Evolutionary conservation across 2,888 invertebrate genomes (phyloP).

Genomic region (Agriopis leucophaearia): DNA sequence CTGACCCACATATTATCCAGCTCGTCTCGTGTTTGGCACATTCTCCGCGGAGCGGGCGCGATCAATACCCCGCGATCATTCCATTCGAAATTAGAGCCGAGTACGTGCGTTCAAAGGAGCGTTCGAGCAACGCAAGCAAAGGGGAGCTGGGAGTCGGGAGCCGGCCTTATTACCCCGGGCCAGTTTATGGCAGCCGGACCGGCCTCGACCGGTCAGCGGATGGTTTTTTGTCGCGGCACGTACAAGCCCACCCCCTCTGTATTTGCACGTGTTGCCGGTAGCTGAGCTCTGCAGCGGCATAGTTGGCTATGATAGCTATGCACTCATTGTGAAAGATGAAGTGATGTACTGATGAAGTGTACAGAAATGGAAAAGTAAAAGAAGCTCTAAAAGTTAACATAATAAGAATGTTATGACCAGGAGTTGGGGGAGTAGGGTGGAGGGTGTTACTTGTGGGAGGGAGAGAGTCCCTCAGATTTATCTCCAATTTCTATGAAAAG

Average conservation of each 20-base stretch:
- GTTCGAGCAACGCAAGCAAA: constrained; percentile 73
- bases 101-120: constrained; percentile 78
- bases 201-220: constrained; percentile 66
- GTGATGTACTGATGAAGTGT: too few relatives aligned
- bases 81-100: constrained; percentile 76
- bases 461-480: too few relatives aligned
- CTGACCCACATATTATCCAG: constrained; percentile 47
- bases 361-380: too few relatives aligned
- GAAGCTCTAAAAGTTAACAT: too few relatives aligned
- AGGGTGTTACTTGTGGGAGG: too few relatives aligned
- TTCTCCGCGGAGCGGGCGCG: constrained; percentile 34
- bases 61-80: constrained; percentile 53
- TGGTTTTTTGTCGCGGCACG: constrained; percentile 81
- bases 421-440: too few relatives aligned
- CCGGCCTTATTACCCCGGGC: constrained; percentile 53
- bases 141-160: constrained; percentile 58
- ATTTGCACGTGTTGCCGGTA: not conserved
- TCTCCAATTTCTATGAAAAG: too few relatives aligned
- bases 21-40: constrained; percentile 40
- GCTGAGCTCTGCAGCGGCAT: not conserved
- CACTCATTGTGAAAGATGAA: not conserved
- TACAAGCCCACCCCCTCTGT: constrained; percentile 52
- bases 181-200: constrained; percentile 77
- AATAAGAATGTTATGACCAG: too few relatives aligned
- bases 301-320: constrained; percentile 11